These are phyloP conservation scores for Oryzias dopingdopingensis DNA, from an alignment of 2,797 vertebrate genomes.

Conservation along the genomic window DNA sequence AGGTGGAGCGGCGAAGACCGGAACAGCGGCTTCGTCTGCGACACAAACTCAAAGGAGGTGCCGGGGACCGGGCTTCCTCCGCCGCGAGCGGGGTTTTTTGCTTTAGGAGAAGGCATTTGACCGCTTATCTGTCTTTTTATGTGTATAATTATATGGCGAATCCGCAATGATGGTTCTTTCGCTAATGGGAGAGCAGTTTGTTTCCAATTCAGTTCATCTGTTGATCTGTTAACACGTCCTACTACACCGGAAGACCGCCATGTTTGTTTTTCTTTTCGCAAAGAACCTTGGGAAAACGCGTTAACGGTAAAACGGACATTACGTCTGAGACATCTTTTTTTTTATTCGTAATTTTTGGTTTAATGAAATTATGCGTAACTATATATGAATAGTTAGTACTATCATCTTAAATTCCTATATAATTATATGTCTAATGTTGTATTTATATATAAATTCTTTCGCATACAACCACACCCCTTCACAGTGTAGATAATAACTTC, in stretches of 20 bases:
- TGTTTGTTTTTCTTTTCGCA: constrained; percentile 61
- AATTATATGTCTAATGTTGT: too few species aligned
- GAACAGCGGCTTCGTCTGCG: constrained; percentile 72
- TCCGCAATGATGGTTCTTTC: constrained; percentile 16
- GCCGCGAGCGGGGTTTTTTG: constrained; percentile 61
- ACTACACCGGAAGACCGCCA: constrained; percentile 46
- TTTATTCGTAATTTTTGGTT: too few species aligned
- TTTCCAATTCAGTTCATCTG: constrained; percentile 47
- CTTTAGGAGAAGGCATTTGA: constrained; percentile 79
- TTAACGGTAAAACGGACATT: not conserved
- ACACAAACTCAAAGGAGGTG: constrained; percentile 80
- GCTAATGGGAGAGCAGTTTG: constrained; percentile 16
- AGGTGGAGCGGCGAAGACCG: constrained; percentile 69
- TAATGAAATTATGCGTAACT: too few species aligned
- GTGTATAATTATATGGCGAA: not conserved
- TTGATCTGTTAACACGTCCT: constrained; percentile 50
- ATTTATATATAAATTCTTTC: too few species aligned
- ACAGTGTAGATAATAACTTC: too few species aligned
- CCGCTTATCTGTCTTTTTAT: not conserved
- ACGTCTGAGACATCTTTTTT: too few species aligned
- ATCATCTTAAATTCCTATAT: too few species aligned
- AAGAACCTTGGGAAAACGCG: constrained; percentile 54
- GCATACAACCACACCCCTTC: too few species aligned
- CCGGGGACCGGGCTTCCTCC: constrained; percentile 68
- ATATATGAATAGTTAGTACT: too few species aligned